Conservation (phyloP, 2,113 vertebrate genomes). For the Pavo muticus region DNA sequence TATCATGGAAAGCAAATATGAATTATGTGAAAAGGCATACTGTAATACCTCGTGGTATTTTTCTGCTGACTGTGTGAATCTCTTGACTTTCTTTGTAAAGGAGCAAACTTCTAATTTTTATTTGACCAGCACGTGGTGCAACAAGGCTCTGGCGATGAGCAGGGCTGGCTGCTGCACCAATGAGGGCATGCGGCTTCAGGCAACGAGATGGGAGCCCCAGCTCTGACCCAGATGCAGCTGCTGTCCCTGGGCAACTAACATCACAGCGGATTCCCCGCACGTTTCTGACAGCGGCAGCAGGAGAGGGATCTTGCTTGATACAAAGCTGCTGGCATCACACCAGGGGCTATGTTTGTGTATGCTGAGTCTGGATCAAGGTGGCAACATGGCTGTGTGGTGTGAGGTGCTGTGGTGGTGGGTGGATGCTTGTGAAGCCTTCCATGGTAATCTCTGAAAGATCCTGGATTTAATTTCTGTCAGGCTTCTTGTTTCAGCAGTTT, state of each 20-base stretch:
- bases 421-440: background rate
- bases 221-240: background rate
- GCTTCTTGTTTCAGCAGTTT: conserved; percentile 29
- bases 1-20: rapidly evolving
- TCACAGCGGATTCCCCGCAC: background rate
- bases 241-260: background rate
- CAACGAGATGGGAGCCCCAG: background rate
- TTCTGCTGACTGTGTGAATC: background rate
- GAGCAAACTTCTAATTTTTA: rapidly evolving
- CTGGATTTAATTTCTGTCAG: background rate
- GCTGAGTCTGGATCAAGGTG: background rate
- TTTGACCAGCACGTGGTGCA: background rate
- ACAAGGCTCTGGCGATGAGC: background rate
- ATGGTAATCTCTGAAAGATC: background rate
- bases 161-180: background rate
- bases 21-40: rapidly evolving
- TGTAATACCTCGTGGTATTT: background rate
- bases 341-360: background rate
- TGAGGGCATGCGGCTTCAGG: too few relatives aligned
- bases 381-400: background rate
- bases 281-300: rapidly evolving
- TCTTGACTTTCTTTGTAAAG: background rate
- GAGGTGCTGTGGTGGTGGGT: background rate
- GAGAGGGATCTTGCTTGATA: rapidly evolving
- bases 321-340: rapidly evolving